phyloP scores from a whole-genome alignment of 2,113 vertebrate genomes.

The Ctenodactylus gundi region DNA sequence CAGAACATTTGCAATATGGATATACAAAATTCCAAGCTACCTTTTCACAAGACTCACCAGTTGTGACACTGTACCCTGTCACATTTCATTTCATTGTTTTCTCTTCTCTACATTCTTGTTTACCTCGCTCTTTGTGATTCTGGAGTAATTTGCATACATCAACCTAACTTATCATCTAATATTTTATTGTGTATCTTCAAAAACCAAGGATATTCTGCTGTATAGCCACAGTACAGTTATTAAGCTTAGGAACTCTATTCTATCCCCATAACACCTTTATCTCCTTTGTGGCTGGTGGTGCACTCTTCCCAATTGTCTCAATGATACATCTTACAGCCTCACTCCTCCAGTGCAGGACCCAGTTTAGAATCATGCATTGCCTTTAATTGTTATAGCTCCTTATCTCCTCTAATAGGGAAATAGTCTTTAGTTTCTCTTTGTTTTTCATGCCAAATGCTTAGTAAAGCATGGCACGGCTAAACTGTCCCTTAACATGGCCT shows the following conservation, averaged over 20 bases:
- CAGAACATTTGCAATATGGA: not conserved
- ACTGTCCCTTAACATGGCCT: not conserved
- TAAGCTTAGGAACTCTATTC: not conserved
- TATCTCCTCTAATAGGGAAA: not conserved
- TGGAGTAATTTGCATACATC: not conserved
- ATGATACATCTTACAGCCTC: not conserved
- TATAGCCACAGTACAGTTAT: too few species aligned
- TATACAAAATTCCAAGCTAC: not conserved
- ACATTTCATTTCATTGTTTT: not conserved
- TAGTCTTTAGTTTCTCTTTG: not conserved
- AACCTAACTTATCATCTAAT: not conserved
- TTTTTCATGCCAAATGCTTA: not conserved
- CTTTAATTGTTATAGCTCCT: not conserved
- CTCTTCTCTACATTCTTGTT: not conserved
- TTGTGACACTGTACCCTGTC: not conserved
- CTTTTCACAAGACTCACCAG: not conserved
- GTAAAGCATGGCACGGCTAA: not conserved
- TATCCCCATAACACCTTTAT: not conserved
- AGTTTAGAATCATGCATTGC: not conserved
- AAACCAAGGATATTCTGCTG: not conserved
- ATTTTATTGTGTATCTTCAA: not conserved
- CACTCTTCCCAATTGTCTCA: not conserved
- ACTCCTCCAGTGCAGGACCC: not conserved
- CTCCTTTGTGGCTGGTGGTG: too few species aligned
- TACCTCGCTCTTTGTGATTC: not conserved